A percentile compares a stretch with the other conserved stretches of the same genome.
Evolutionary conservation across 1,140 invertebrate genomes (phyloP).

Genomic region (Drosophila grimshawi): DNA sequence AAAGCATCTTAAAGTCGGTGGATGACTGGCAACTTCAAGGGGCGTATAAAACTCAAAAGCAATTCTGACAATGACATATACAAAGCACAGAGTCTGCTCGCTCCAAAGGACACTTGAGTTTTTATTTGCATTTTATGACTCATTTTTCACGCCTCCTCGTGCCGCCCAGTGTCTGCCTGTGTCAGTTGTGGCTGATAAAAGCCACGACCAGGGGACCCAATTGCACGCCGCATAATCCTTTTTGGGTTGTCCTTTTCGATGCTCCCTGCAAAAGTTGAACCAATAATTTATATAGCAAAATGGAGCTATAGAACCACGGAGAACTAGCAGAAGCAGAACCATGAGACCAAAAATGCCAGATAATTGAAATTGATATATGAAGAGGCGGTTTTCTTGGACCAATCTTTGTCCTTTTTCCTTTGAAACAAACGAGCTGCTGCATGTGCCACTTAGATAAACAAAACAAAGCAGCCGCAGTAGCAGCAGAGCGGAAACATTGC

Average conservation of each 20-base stretch:
- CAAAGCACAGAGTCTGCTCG: constrained; percentile 15
- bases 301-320: constrained; percentile 37
- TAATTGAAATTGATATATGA: constrained; percentile 83
- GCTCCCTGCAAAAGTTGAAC: constrained; percentile 38
- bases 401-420: constrained; percentile 46
- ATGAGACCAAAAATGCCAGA: constrained; percentile 49
- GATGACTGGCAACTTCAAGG: constrained; percentile 11
- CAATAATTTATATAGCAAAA: constrained; percentile 77
- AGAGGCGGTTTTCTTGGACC: constrained; percentile 35
- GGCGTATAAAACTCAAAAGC: constrained; percentile 29
- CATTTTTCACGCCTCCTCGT: constrained; percentile 73
- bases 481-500: constrained; percentile 59
- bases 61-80: constrained; percentile 44
- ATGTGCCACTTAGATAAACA: constrained; percentile 68
- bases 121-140: constrained; percentile 82
- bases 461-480: constrained; percentile 36
- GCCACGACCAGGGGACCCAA: constrained; percentile 51
- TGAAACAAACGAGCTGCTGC: constrained; percentile 58
- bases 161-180: constrained; percentile 45
- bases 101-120: constrained; percentile 68
- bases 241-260: constrained; percentile 64
- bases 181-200: constrained; percentile 78
- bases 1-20: constrained; percentile 42
- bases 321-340: not conserved
- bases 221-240: constrained; percentile 76